Percentiles rank a stretch among this genome's conserved stretches.
phyloP scores from a whole-genome alignment of 2,888 invertebrate species.

The Protophormia terraenovae region DNA sequence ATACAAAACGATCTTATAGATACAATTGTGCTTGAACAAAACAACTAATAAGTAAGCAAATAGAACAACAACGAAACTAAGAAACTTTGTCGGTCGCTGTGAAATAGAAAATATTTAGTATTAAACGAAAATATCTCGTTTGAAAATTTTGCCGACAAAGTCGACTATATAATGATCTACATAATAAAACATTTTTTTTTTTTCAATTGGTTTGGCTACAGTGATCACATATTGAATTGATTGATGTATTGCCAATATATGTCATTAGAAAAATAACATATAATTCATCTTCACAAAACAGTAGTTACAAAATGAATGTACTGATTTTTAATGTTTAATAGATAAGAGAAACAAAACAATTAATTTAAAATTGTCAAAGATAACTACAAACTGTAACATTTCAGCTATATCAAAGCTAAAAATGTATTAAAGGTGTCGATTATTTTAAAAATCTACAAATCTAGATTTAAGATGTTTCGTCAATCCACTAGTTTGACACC shows the following conservation, averaged over 20 bases:
- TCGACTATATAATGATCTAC: background rate
- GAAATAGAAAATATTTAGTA: conserved; percentile 2
- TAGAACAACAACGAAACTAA: background rate
- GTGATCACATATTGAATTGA: background rate
- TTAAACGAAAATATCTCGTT: background rate
- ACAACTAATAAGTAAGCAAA: background rate
- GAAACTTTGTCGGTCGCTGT: conserved; percentile 33
- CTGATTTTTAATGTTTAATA: too few relatives aligned
- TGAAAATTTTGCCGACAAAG: background rate
- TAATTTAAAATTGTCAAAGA: too few relatives aligned
- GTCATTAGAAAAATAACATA: too few relatives aligned
- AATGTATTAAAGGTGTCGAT: too few relatives aligned
- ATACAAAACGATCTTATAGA: conserved; percentile 32
- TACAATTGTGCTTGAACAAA: conserved; percentile 33
- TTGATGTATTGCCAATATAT: background rate
- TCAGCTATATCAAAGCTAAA: too few relatives aligned
- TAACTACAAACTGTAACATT: too few relatives aligned
- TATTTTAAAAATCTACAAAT: too few relatives aligned
- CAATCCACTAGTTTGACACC: too few relatives aligned
- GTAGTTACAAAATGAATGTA: too few relatives aligned
- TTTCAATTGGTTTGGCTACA: background rate
- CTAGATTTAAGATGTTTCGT: too few relatives aligned
- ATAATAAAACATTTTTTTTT: background rate
- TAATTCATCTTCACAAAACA: too few relatives aligned
- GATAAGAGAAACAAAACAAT: too few relatives aligned